Base-by-base conservation (phyloP, 2,797 vertebrate genomes). In the Malurus splendens region DNA sequence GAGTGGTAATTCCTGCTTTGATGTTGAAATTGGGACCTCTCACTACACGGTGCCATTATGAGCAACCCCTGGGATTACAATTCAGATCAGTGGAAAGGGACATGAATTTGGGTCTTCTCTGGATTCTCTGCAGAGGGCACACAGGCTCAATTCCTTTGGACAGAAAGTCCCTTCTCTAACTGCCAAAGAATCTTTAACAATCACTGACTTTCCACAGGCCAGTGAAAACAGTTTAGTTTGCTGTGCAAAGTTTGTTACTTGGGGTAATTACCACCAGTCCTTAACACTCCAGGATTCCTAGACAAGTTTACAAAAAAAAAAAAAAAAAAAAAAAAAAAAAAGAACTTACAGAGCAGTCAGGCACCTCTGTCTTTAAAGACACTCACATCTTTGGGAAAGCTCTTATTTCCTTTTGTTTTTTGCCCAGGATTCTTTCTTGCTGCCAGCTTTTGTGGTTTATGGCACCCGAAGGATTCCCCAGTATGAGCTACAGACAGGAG, bases 11-110 rank as follows among this genome's bases (percentile, higher is more conserved):
- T 65, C 22, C 61, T 56, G 0, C 10, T 24, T 9, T 24, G 7
- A 4, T 8, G 10, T 18, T 52, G 55, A 36, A 68, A 52, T 0
- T 38, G 32, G 32, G 45, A 27, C 6, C 7, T 70, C 25, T 62
- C 59, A 14, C 12, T 32, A 4, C 12, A 9, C 0, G 1, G 7
- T 19, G 42, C 24, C 55, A 22, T 25, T 57, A 18, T 54, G 39
- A 41, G 32, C 10, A 51, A 7, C 14, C 48, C 22, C 9, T 27
- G 8, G 16, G 42, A 18, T 50, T 60, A 17, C 4, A 44, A 30
- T 64, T 44, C 27, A 72, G 12, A 27, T 4, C 12, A 50, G 8
- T 24, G 75, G 55, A 56, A 64, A 20, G 2, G 6, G 39, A 28
- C 2, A 2, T 3, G 36, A 50, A 19, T 57, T 48, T 75, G 62